phyloP scores from a whole-genome alignment of 2,888 invertebrate genomes.

The Amorpha juglandis region DNA sequence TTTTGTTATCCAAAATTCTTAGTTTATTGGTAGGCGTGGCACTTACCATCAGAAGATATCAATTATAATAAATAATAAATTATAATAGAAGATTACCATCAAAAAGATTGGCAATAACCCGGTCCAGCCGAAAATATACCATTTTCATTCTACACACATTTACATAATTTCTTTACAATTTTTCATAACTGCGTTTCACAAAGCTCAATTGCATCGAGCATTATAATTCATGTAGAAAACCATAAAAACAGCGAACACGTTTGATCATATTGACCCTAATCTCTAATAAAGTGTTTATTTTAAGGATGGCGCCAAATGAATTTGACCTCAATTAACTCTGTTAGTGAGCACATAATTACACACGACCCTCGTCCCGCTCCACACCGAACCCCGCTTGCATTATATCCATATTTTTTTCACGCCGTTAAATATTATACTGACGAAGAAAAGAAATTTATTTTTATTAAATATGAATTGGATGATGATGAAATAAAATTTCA shows the following conservation, averaged over 20 bases:
- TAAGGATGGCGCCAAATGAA: constrained; percentile 47
- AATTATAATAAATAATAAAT: too few relatives aligned
- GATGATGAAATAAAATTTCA: too few relatives aligned
- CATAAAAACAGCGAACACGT: constrained; percentile 22
- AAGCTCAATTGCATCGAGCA: constrained; percentile 3
- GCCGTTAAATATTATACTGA: too few relatives aligned
- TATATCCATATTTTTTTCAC: neutral
- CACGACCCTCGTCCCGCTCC: neutral
- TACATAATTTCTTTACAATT: neutral
- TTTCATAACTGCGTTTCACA: neutral
- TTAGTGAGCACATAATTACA: constrained; percentile 28
- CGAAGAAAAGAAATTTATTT: too few relatives aligned
- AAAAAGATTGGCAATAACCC: too few relatives aligned
- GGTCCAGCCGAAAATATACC: too few relatives aligned
- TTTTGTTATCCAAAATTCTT: too few relatives aligned
- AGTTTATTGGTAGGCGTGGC: too few relatives aligned
- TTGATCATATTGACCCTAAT: constrained; percentile 42
- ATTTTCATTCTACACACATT: too few relatives aligned
- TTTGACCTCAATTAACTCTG: constrained; percentile 54
- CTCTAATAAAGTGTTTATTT: constrained; percentile 53
- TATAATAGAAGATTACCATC: too few relatives aligned
- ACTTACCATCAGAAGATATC: too few relatives aligned
- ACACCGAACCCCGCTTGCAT: neutral
- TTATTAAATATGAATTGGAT: too few relatives aligned
- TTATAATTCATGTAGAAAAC: constrained; percentile 1